These are phyloP conservation scores for Isoperla grammatica DNA, from an alignment of 2,888 invertebrate genomes.

Conservation along the genomic window DNA sequence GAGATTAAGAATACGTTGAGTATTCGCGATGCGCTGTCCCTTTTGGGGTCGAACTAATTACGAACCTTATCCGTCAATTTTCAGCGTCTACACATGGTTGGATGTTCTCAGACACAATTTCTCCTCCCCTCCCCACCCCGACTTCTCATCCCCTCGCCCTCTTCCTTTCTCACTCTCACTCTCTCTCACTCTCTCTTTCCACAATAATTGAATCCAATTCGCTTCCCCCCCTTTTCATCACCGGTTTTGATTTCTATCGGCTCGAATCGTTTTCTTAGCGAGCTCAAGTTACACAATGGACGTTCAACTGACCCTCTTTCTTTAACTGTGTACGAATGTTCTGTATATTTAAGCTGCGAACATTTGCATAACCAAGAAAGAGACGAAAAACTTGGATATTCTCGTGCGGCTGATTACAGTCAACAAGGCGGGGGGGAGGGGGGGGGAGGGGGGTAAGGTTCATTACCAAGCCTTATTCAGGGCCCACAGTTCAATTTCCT, in stretches of 20 bases:
- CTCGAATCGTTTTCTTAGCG: conserved; percentile 15
- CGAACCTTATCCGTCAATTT: too few species aligned
- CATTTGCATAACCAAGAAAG: conserved; percentile 12
- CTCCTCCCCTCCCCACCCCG: not conserved
- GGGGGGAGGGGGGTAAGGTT: conserved; percentile 14
- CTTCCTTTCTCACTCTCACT: not conserved
- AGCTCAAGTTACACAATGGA: conserved; percentile 10
- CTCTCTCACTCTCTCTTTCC: conserved; percentile 2
- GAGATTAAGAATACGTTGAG: too few species aligned
- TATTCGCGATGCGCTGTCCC: too few species aligned
- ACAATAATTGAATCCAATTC: conserved; percentile 20
- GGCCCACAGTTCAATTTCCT: conserved; percentile 19
- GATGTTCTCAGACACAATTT: not conserved
- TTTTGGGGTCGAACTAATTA: too few species aligned
- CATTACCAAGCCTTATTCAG: conserved; percentile 17
- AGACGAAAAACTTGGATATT: conserved; percentile 7
- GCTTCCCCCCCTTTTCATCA: conserved; percentile 18
- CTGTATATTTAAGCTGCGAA: not conserved
- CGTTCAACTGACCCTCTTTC: not conserved
- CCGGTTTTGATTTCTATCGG: conserved; percentile 19
- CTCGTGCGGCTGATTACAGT: conserved; percentile 27
- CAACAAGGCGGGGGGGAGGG: conserved; percentile 29
- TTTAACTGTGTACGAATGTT: not conserved
- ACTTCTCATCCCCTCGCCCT: not conserved
- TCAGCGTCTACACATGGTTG: too few species aligned